Evolutionary conservation across 2,888 invertebrate genomes (phyloP), one percentile per base, ranked within the genome.

Genomic region (Melieria omissa): DNA sequence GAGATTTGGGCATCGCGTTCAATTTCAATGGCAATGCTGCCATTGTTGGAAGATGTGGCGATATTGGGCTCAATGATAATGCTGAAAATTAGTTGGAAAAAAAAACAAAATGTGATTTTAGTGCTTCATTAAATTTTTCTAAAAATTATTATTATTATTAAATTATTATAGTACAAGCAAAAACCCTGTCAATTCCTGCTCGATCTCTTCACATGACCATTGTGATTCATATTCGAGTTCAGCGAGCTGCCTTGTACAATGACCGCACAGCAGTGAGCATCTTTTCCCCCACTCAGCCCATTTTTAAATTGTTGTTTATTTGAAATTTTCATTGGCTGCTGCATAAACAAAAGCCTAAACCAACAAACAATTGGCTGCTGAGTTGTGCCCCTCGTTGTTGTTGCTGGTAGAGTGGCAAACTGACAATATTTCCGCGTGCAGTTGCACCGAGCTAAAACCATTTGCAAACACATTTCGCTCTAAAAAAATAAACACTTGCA

Each of bases 31-130:
- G 79, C 73, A 55, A 87, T 77, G 44, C 83, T 85, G 64, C 87
- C 87, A 76, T 85, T 86, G 76, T 75, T 86, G 41, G 75, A 76
- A 4, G 86, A 86, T 54, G 81, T 78, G 44, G 72, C 79, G 44
- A 85, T 74, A 76, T 86, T 85, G 44, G 87, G 87, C 74, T 87
- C 86, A 72, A 87, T 85, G 55, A 83, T 73, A 70, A 87, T 78
- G 72, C 87, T 87, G 80, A 58, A 79, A 78, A 65, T 45, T 5
- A 5, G 2, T n/a, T 47, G 41, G 58, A 5, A 62, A 44, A 5
- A 45, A 45, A 45, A 0, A 62, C n/a, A 61, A 44, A 41, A 42
- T 41, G 4, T 49, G 1, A 12, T 49, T 49, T 10, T 49, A 49
- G 12, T 49, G 2, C 12, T 1, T 1, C 2, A 29, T 29, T 1